These are phyloP conservation scores for Ceyx cyanopectus DNA, from an alignment of 2,113 vertebrate genomes.

Conservation along the genomic window DNA sequence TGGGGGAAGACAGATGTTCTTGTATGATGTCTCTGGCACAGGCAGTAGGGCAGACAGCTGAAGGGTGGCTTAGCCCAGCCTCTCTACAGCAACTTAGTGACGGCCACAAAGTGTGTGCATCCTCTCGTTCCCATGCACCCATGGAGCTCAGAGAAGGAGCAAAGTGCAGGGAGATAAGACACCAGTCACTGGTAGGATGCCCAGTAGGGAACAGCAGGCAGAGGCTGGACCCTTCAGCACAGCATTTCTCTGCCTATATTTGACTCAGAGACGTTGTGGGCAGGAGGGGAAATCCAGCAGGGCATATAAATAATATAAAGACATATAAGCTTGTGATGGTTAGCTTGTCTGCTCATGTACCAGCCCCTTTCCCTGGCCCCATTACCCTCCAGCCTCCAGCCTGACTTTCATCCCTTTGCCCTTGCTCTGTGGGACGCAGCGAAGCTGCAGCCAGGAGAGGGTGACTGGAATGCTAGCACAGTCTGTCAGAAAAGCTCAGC, in stretches of 20 bases:
- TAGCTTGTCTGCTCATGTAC: too few species aligned
- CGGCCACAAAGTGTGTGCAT: not conserved
- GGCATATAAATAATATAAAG: not conserved
- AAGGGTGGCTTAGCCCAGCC: not conserved
- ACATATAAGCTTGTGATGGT: not conserved
- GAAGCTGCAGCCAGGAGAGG: not conserved
- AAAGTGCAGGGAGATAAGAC: not conserved
- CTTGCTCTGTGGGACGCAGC: rapidly evolving
- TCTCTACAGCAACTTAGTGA: rapidly evolving
- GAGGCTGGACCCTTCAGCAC: rapidly evolving
- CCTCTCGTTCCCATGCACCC: rapidly evolving
- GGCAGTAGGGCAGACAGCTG: not conserved
- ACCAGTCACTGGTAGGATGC: rapidly evolving
- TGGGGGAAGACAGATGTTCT: not conserved
- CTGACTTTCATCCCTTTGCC: not conserved
- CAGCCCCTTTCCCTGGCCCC: not conserved
- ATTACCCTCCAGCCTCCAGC: not conserved
- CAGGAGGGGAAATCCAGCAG: not conserved
- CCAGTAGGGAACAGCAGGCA: not conserved
- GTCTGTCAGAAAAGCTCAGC: not conserved
- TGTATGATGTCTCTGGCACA: rapidly evolving
- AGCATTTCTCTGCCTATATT: not conserved
- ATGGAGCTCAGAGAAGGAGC: not conserved
- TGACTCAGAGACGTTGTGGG: not conserved
- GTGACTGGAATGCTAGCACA: not conserved